phyloP scores from a whole-genome alignment of 2,113 vertebrate genomes.

The Tympanuchus pallidicinctus region DNA sequence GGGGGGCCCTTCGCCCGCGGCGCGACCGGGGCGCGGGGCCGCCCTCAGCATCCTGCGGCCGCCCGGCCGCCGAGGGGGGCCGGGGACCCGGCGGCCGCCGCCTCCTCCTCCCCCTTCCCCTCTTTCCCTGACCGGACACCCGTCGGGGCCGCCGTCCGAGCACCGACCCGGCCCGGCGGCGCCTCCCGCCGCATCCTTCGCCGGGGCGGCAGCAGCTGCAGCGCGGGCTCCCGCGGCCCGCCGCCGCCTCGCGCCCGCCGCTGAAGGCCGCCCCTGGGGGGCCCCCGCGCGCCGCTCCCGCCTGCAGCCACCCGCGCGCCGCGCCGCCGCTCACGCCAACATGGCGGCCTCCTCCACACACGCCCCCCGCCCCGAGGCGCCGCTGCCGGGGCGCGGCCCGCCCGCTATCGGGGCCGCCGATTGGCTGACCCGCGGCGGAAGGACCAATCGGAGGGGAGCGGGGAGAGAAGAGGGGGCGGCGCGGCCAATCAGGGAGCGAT shows the following conservation, averaged over 20 bases:
- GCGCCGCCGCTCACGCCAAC: constrained; percentile 12
- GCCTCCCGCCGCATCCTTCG: not conserved
- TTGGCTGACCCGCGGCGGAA: not conserved
- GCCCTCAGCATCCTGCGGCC: constrained; percentile 34
- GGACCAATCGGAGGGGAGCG: fast-evolving
- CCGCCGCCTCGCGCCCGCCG: not conserved
- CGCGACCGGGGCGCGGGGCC: too few species aligned
- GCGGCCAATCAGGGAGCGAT: not conserved
- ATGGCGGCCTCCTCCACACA: constrained; percentile 20
- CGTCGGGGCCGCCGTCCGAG: not conserved
- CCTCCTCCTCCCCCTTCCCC: not conserved
- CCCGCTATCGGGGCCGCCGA: not conserved
- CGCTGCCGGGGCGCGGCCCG: not conserved
- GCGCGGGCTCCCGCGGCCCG: too few species aligned
- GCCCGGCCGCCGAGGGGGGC: not conserved
- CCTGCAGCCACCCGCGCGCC: not conserved
- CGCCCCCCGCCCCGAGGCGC: not conserved
- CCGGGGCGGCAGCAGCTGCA: too few species aligned
- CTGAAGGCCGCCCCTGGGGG: not conserved
- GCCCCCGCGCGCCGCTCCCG: not conserved
- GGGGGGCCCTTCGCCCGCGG: not conserved
- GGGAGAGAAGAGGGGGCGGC: fast-evolving
- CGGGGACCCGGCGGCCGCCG: not conserved
- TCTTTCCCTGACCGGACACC: not conserved
- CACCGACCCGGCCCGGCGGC: constrained; percentile 19